Evolutionary conservation across 1,140 invertebrate genomes (phyloP).

Genomic region (Littorina saxatilis): DNA sequence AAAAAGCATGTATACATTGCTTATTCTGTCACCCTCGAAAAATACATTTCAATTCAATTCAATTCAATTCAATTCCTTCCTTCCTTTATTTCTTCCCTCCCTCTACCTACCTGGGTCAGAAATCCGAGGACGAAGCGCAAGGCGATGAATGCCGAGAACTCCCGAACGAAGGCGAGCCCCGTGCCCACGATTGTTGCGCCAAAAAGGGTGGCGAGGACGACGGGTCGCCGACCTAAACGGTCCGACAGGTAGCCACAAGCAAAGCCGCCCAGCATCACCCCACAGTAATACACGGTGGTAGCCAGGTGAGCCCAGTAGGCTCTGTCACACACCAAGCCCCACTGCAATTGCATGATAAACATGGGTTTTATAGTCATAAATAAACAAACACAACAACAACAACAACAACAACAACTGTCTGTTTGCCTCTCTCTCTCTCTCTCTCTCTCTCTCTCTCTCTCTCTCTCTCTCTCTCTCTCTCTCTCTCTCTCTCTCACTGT

Average conservation of each 20-base stretch:
- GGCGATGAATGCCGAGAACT: background rate
- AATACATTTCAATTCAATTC: no score
- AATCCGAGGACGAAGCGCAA: background rate
- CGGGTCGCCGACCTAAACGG: background rate
- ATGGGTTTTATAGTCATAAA: no score
- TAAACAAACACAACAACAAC: no score
- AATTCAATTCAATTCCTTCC: no score
- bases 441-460: background rate
- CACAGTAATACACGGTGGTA: slow-evolving; percentile 14
- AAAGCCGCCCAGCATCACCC: slow-evolving; percentile 21
- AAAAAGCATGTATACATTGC: no score
- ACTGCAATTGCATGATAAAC: background rate
- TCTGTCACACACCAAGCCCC: slow-evolving; percentile 31
- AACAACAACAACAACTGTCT: background rate
- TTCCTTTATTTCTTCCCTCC: no score
- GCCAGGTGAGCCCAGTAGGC: slow-evolving; percentile 11
- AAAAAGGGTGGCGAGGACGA: background rate
- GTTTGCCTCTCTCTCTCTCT: no score
- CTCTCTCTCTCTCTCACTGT: no score
- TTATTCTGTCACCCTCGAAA: no score
- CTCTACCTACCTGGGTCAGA: background rate
- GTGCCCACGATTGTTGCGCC: background rate
- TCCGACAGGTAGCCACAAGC: slow-evolving; percentile 15
- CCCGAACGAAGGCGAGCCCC: slow-evolving; percentile 12
- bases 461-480: background rate